Evolutionary conservation across 1,140 invertebrate species (phyloP), one percentile per base, ranked within the genome.

Genomic region (Anoplophora glabripennis): DNA sequence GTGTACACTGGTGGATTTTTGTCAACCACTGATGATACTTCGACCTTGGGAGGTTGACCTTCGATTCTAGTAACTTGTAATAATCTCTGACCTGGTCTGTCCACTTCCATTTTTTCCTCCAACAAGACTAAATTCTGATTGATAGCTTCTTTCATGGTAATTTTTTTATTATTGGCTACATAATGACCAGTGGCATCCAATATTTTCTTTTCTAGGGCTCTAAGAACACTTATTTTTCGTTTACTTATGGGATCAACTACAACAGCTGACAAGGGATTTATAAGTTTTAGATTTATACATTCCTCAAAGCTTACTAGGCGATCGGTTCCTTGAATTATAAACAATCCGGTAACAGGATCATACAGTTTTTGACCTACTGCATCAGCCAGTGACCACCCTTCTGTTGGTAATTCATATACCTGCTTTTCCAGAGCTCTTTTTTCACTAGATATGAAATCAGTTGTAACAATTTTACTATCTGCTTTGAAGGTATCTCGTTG

Each of bases 271-370:
- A 85, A 78, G 3, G 89, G 84, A 76, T 94, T 88, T 40, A 98
- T 90, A 9, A 96, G 88, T 69, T 89, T 86, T 45, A 93, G 78
- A 65, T 87, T 86, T 33, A 96, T 78, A 66, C 93, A 94, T 76
- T 96, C 92, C 75, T 92, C 84, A 64, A 98, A 88, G 56, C 90
- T 89, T 4, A 95, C 84, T 28, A 91, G 76, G 67, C 90, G 82
- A 73, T 94, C 90, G 1, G 91, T 92, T 33, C 88, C 88, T 36
- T 93, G 92, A 66, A 97, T 90, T 48, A 88, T 87, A 70, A 96
- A 94, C 2, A 93, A 78, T 2, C 93, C 93, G 5, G 84, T 88
- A 1, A 84, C 79, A 0, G 90, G 84, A 77, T 96, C 88, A 64
- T 94, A 91, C 3, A 94, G 74, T 40, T 83, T 83, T 71, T 86